Conservation (phyloP, 2,888 invertebrate species). For the Xanthia icteritia region DNA sequence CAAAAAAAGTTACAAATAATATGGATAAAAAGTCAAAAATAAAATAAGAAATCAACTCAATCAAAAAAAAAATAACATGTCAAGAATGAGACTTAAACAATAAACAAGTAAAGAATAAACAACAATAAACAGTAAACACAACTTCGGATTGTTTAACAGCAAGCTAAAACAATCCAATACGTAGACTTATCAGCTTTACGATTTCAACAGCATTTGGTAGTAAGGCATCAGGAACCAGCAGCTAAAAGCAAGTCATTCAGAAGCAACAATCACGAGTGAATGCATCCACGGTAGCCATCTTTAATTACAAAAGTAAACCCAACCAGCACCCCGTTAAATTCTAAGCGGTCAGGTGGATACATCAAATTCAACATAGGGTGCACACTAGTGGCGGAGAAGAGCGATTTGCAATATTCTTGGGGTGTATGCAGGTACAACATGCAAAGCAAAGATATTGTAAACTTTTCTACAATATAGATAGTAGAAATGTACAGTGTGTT, state of each 20-base stretch:
- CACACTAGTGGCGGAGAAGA: neutral
- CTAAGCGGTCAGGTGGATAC: constrained; percentile 68
- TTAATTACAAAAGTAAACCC: constrained; percentile 70
- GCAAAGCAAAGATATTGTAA: too few relatives aligned
- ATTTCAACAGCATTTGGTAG: neutral
- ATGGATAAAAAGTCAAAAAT: too few relatives aligned
- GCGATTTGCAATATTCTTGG: constrained; percentile 28
- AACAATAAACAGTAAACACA: too few relatives aligned
- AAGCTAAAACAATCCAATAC: neutral
- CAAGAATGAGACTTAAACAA: too few relatives aligned
- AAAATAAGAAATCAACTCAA: too few relatives aligned
- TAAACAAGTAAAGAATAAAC: too few relatives aligned
- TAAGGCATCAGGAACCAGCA: neutral
- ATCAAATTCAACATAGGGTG: constrained; percentile 61
- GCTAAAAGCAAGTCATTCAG: constrained; percentile 58
- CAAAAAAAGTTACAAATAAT: too few relatives aligned
- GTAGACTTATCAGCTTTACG: neutral
- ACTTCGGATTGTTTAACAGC: too few relatives aligned
- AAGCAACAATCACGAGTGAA: constrained; percentile 51
- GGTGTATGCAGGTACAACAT: too few relatives aligned
- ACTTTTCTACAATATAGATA: too few relatives aligned
- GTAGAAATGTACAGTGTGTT: neutral
- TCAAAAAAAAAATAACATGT: too few relatives aligned
- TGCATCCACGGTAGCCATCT: constrained; percentile 65
- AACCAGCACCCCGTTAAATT: constrained; percentile 72